Base-by-base conservation (phyloP, 1,140 invertebrate genomes). In the Plodia interpunctella region DNA sequence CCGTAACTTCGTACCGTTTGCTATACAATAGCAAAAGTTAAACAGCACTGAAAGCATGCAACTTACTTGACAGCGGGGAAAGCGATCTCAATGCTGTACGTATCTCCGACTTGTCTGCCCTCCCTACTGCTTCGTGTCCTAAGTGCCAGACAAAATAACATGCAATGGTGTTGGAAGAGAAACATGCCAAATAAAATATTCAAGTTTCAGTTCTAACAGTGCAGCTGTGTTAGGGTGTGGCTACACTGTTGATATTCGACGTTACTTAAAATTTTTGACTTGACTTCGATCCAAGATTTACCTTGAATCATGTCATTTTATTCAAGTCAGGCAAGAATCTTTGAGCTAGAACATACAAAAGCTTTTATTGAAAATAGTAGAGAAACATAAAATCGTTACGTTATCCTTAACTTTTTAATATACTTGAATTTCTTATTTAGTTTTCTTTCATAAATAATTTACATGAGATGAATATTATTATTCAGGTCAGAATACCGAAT, bases 51-150 rank as follows among this genome's bases (percentile, higher is more conserved):
- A 49, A 58, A 77, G 50, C 75, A 77, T 82, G 74, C 68, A 68
- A 94, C 95, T 96, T 95, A 97, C 96, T 96, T 97, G 91, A 96
- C 93, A 72, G 96, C 94, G 74, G 96, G 96, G 93, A 97, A 98
- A 76, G 95, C 93, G 80, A 98, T 95, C 90, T 96, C 94, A 79
- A 98, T 93, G 90, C 93, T 94, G 91, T 97, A 97, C 69, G 95
- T 96, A 90, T 97, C 96, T 76, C 91, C 91, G 72, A 92, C 92
- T 80, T 92, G 93, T 66, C 93, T 90, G 84, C 93, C 93, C 88
- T 94, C 92, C 74, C 93, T 92, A 85, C 62, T 90, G 78, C 87
- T 88, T 78, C 88, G 81, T 70, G 74, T 79, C 88, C 90, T 90
- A 90, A 72, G 83, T 87, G 86, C 85, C 66, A 86, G 65, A 90